Conservation (phyloP, 2,113 vertebrate species). For the Emberiza fucata region DNA sequence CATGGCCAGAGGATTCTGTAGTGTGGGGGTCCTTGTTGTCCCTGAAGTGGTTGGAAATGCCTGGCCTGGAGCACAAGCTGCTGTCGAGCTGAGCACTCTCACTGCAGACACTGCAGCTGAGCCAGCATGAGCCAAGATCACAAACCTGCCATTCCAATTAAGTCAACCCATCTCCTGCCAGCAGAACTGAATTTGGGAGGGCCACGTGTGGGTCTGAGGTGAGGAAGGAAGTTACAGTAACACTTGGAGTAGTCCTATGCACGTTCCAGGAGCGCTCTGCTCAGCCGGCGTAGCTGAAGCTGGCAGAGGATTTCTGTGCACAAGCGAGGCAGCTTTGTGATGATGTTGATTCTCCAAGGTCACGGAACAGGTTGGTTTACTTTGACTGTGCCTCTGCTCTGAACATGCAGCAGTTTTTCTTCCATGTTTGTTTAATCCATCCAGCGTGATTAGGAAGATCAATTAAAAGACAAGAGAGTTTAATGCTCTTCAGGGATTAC, state of each 20-base stretch:
- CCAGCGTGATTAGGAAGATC: neutral
- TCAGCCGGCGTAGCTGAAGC: neutral
- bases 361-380: neutral
- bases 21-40: rapidly evolving
- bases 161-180: neutral
- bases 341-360: conserved; percentile 26
- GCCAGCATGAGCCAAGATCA: neutral
- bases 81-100: neutral
- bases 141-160: neutral
- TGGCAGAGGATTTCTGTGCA: neutral
- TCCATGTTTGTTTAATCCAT: conserved; percentile 1
- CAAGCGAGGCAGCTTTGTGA: neutral
- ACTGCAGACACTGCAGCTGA: neutral
- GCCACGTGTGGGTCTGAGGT: neutral
- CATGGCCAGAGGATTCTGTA: neutral
- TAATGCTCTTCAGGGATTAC: neutral
- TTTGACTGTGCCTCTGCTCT: neutral
- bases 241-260: neutral
- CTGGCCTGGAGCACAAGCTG: neutral
- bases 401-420: neutral
- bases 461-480: neutral
- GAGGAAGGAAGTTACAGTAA: neutral
- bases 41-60: neutral
- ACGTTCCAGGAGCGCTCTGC: neutral
- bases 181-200: neutral